Conservation (phyloP, 2,113 vertebrate genomes). For the Leptodactylus fuscus region DNA sequence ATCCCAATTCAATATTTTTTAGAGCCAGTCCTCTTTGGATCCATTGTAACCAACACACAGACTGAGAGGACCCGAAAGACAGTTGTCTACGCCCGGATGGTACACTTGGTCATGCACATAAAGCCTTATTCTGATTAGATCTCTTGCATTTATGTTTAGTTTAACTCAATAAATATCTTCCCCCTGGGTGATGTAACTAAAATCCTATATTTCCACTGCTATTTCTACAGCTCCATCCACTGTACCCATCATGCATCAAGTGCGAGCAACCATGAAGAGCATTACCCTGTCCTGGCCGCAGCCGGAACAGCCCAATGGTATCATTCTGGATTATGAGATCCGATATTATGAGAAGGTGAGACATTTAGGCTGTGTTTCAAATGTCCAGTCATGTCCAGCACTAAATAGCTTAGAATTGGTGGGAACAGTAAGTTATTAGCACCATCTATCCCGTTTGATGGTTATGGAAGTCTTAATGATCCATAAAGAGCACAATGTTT, state of each 20-base stretch:
- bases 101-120: no score
- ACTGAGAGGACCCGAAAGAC: no score
- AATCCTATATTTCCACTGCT: slow-evolving; percentile 60
- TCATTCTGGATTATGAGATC: slow-evolving; percentile 97
- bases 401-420: slow-evolving; percentile 3
- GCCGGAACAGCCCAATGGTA: slow-evolving; percentile 97
- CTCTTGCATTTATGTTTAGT: no score
- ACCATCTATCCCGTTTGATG: not conserved
- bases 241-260: slow-evolving; percentile 98
- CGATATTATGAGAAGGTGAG: slow-evolving; percentile 96
- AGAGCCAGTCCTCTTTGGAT: no score
- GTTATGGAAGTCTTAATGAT: slow-evolving; percentile 22
- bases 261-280: slow-evolving; percentile 97
- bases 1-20: no score
- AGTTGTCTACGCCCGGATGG: no score
- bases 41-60: no score
- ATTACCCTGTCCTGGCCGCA: slow-evolving; percentile 98
- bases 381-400: not conserved
- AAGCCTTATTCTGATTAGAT: no score
- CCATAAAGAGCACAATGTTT: slow-evolving; percentile 39
- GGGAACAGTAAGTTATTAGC: not conserved
- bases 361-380: not conserved
- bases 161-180: not conserved
- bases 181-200: not conserved
- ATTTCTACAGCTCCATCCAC: slow-evolving; percentile 88